phyloP scores from a whole-genome alignment of 2,113 vertebrate genomes.

The Hyaena hyaena region DNA sequence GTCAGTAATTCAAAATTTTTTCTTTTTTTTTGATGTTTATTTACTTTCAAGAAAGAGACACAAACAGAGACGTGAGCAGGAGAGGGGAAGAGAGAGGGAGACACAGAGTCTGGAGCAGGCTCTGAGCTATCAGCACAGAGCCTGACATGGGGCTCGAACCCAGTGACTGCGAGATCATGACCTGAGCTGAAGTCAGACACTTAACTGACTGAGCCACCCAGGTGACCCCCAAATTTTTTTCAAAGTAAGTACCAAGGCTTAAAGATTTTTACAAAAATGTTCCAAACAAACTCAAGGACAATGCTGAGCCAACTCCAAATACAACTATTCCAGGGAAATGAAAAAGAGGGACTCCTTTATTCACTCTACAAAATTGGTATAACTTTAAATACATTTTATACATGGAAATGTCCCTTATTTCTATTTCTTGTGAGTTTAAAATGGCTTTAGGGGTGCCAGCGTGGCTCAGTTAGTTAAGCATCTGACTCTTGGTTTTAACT shows the following conservation, averaged over 20 bases:
- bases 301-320: neutral
- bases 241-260: neutral
- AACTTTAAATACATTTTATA: neutral
- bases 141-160: too few relatives aligned
- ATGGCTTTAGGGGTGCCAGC: neutral
- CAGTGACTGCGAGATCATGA: too few relatives aligned
- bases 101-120: too few relatives aligned
- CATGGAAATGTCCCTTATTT: neutral
- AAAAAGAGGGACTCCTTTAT: neutral
- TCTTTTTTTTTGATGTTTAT: too few relatives aligned
- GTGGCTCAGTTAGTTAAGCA: too few relatives aligned
- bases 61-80: too few relatives aligned
- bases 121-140: too few relatives aligned
- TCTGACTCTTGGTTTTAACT: too few relatives aligned
- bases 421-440: neutral
- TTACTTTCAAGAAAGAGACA: too few relatives aligned
- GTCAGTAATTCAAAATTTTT: neutral
- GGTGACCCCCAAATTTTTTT: neutral
- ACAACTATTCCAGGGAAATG: neutral
- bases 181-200: too few relatives aligned
- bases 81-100: too few relatives aligned
- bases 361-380: neutral
- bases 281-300: neutral
- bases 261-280: neutral
- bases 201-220: too few relatives aligned